Conservation (phyloP, 2,113 vertebrate genomes). For the Micronycteris hirsuta region DNA sequence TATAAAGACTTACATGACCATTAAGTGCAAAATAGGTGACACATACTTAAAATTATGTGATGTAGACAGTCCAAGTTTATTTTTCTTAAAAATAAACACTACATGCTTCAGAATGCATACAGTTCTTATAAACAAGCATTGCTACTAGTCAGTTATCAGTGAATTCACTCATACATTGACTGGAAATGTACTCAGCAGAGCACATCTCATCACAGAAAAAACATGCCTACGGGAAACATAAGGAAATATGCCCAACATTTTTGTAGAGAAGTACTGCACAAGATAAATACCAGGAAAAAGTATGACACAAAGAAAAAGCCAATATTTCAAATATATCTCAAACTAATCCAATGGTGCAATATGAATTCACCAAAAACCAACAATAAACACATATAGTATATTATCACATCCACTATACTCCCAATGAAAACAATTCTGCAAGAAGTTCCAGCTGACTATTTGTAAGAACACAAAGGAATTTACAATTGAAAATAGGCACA, state of each 20-base stretch:
- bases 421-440: neutral
- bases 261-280: neutral
- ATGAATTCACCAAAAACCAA: neutral
- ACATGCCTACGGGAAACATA: neutral
- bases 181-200: neutral
- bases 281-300: neutral
- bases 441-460: neutral
- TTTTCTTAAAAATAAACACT: neutral
- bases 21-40: neutral
- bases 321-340: neutral
- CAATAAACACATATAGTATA: neutral
- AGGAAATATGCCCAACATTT: neutral
- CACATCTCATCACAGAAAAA: neutral
- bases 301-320: neutral
- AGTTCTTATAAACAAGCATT: neutral
- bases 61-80: neutral
- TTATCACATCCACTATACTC: neutral
- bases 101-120: neutral
- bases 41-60: neutral
- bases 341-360: neutral
- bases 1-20: neutral
- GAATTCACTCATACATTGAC: neutral
- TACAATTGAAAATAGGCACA: neutral
- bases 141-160: neutral
- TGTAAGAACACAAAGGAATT: neutral